phyloP scores from a whole-genome alignment of 2,888 invertebrate genomes.

The Drosophila fungiperda region DNA sequence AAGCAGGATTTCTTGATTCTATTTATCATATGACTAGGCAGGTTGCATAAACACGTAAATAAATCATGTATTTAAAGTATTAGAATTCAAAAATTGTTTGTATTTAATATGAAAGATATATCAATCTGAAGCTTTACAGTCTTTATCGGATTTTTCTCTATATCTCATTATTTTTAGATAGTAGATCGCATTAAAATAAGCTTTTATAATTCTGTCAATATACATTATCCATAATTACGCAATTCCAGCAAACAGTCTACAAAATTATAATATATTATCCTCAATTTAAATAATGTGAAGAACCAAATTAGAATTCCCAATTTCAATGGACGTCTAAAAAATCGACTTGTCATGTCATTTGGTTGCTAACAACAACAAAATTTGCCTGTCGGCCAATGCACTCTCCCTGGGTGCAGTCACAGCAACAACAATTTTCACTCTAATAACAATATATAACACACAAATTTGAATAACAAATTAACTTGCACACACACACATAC shows the following conservation, averaged over 20 bases:
- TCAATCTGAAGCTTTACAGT: background rate
- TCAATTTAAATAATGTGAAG: background rate
- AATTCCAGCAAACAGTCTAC: background rate
- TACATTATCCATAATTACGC: background rate
- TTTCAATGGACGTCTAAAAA: conserved; percentile 23
- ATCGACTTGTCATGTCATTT: conserved; percentile 54
- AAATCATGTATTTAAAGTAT: background rate
- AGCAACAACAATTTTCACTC: conserved; percentile 65
- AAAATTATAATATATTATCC: background rate
- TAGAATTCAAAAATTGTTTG: no score
- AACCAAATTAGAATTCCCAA: conserved; percentile 9
- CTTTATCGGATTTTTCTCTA: background rate
- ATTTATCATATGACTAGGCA: conserved; percentile 11
- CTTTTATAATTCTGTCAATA: no score
- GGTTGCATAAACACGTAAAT: background rate
- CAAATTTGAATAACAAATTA: conserved; percentile 81
- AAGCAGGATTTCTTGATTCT: conserved; percentile 17
- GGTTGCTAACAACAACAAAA: conserved; percentile 37
- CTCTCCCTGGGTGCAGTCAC: conserved; percentile 47
- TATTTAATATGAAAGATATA: background rate
- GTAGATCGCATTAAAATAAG: no score
- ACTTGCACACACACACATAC: conserved; percentile 55
- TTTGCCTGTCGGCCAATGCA: conserved; percentile 63
- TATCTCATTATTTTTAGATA: no score
- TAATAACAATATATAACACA: conserved; percentile 80